A percentile compares a stretch with the other conserved stretches of the same genome.
phyloP scores from a whole-genome alignment of 2,888 invertebrate genomes.

The Lobophora halterata region DNA sequence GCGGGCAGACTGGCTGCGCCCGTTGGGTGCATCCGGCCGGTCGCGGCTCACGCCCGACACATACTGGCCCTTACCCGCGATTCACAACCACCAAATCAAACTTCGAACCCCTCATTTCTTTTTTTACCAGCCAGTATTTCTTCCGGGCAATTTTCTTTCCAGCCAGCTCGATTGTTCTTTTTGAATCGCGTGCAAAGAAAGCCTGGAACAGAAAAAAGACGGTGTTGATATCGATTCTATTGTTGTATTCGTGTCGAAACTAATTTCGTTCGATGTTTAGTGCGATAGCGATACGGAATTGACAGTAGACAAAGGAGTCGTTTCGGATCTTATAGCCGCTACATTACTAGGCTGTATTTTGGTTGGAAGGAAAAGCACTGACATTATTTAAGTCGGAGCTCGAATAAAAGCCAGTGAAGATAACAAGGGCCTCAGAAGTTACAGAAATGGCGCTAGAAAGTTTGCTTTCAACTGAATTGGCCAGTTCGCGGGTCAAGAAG shows the following conservation, averaged over 20 bases:
- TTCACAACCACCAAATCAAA: slow-evolving; percentile 31
- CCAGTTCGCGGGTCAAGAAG: slow-evolving; percentile 26
- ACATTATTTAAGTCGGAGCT: slow-evolving; percentile 12
- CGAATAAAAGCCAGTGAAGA: slow-evolving; percentile 21
- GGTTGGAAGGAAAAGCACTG: slow-evolving; percentile 15
- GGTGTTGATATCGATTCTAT: slow-evolving; percentile 71
- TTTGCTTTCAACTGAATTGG: slow-evolving; percentile 17
- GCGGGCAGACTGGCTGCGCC: slow-evolving; percentile 86
- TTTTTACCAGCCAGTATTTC: slow-evolving; percentile 21
- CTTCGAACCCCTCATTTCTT: slow-evolving; percentile 43
- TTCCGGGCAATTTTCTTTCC: no score
- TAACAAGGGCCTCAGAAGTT: slow-evolving; percentile 13
- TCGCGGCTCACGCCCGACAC: slow-evolving; percentile 59
- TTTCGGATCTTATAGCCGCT: slow-evolving; percentile 21
- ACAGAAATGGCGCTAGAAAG: slow-evolving; percentile 14
- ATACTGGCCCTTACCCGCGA: slow-evolving; percentile 49
- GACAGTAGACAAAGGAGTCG: slow-evolving; percentile 49
- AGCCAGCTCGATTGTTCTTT: slow-evolving; percentile 54
- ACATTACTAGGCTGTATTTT: no score
- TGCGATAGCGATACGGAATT: slow-evolving; percentile 67
- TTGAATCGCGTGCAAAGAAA: slow-evolving; percentile 53
- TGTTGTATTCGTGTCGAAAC: slow-evolving; percentile 77
- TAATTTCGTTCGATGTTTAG: slow-evolving; percentile 74
- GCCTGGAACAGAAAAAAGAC: slow-evolving; percentile 73
- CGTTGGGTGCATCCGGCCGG: slow-evolving; percentile 88